Base-by-base conservation (phyloP, 2,113 vertebrate species). In the Tricholaema leucomelas region DNA sequence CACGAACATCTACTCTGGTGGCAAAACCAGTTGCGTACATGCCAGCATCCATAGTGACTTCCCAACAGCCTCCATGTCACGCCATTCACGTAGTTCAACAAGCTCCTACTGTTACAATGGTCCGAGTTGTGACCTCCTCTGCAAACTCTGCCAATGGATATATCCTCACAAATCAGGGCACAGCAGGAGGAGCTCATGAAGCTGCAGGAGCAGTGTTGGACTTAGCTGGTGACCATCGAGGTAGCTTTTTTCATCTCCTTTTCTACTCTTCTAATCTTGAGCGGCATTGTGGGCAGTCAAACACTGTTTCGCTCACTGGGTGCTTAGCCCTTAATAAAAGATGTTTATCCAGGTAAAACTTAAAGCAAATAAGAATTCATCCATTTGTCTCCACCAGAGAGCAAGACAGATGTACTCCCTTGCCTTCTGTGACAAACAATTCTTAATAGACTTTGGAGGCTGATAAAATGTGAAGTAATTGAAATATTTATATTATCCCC, bases 41-140 rank as follows among this genome's bases (percentile, higher is more conserved):
- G 97, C 98, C 99, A 2, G 97, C 98, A 4, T 98, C 98, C 33
- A 97, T 98, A 63, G 97, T 98, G 93, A 97, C 98, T 79, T 97
- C 98, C 1, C 98, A 98, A 91, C 96, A 97, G 87, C 96, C 98
- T 36, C 89, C 98, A 0, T 97, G 98, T 82, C 99, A 99, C 5
- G 98, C 99, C 3, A 98, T 99, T 82, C 99, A 99, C 5, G 94
- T 99, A 8, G 98, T 99, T 35, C 99, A 99, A 30, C 97, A 98
- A 73, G 98, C 98, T 25, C 97, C 99, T 56, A 98, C 99, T 2
- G 98, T 99, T 94, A 99, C 99, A 91, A 99, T 99, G 99, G 98
- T 99, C 91, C 96, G 99, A 56, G 98, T 99, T 84, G 97, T 99
- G 73, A 98, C 98, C 95, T 97, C 98, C 52, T 96, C 98, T 2